phyloP scores from a whole-genome alignment of 2,888 invertebrate genomes.

The Spialia ferax region DNA sequence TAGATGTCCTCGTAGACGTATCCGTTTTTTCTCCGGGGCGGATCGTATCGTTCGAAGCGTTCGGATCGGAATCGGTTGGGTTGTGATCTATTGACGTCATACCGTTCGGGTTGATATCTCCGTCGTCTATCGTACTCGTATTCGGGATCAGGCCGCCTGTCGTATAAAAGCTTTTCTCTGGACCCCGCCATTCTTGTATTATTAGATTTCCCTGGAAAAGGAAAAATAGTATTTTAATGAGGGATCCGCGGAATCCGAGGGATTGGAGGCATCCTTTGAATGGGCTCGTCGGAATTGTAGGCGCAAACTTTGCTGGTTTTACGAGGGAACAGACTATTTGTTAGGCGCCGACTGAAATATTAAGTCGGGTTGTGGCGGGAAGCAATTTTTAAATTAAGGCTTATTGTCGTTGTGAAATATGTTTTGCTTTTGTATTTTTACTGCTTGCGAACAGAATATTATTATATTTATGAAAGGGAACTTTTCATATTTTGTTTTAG shows the following conservation, averaged over 20 bases:
- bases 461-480: constrained; percentile 2
- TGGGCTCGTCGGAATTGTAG: constrained; percentile 33
- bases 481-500: background rate
- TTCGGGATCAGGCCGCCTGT: constrained; percentile 67
- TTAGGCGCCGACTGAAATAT: constrained; percentile 37
- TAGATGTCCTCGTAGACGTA: constrained; percentile 84
- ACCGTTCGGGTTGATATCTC: constrained; percentile 49
- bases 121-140: constrained; percentile 64
- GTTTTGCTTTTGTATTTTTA: constrained; percentile 6
- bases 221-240: constrained; percentile 60
- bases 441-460: constrained; percentile 1
- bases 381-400: constrained; percentile 38
- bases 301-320: constrained; percentile 36
- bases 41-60: constrained; percentile 55
- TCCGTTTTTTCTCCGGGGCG: constrained; percentile 75
- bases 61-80: constrained; percentile 50
- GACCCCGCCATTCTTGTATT: constrained; percentile 75
- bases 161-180: constrained; percentile 75
- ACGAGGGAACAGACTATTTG: constrained; percentile 35
- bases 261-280: constrained; percentile 42
- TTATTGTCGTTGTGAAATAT: constrained; percentile 31
- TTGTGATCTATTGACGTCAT: constrained; percentile 44
- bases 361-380: constrained; percentile 37
- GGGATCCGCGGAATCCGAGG: constrained; percentile 43
- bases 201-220: constrained; percentile 69